Percentiles rank a stretch among this genome's conserved stretches.
Evolutionary conservation across 2,113 vertebrate genomes (phyloP).

Genomic region (Aramus guarauna): DNA sequence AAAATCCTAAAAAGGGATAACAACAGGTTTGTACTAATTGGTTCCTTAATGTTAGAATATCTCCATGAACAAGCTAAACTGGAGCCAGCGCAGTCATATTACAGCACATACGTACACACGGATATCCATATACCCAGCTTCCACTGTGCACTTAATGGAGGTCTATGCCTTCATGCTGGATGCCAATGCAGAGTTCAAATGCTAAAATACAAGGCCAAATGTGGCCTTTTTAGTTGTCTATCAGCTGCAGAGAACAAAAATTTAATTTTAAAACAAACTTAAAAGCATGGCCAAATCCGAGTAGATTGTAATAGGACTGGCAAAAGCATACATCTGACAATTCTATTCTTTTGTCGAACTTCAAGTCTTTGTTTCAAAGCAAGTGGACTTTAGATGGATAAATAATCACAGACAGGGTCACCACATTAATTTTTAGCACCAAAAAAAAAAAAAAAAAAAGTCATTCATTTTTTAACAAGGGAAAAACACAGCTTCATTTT

Average conservation of each 20-base stretch:
- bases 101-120: neutral
- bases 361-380: neutral
- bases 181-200: neutral
- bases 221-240: neutral
- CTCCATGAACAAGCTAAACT: neutral
- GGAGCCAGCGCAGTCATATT: accelerated
- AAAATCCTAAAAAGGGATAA: neutral
- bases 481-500: neutral
- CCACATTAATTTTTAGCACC: neutral
- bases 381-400: neutral
- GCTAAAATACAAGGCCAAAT: neutral
- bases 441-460: neutral
- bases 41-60: neutral
- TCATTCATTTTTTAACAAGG: neutral
- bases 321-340: neutral
- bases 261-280: neutral
- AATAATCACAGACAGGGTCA: neutral
- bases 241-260: neutral
- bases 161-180: neutral
- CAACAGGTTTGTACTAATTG: neutral
- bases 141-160: no score
- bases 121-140: neutral
- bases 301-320: neutral
- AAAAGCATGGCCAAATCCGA: neutral
- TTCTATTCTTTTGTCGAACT: neutral